These are phyloP conservation scores for Perognathus longimembris DNA, from an alignment of 2,113 vertebrate genomes.

Conservation along the genomic window DNA sequence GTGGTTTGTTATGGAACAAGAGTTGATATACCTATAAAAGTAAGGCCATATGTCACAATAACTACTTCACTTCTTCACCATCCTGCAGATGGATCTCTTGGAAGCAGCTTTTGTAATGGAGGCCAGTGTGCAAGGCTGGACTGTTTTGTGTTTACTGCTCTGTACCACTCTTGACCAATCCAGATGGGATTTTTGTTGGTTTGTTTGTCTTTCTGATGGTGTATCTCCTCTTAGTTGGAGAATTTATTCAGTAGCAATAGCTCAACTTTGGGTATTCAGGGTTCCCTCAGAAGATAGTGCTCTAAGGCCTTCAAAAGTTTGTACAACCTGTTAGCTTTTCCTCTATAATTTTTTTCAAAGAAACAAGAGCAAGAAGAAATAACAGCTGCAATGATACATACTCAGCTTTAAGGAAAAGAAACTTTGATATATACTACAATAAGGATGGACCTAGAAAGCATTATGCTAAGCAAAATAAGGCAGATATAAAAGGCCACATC, in stretches of 20 bases:
- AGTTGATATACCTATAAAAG: not conserved
- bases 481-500: not conserved
- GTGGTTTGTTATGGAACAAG: not conserved
- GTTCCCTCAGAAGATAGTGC: not conserved
- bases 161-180: not conserved
- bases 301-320: not conserved
- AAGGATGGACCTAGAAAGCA: not conserved
- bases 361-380: not conserved
- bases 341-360: not conserved
- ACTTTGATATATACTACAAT: not conserved
- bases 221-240: not conserved
- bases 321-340: not conserved
- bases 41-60: not conserved
- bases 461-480: not conserved
- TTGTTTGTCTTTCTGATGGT: not conserved
- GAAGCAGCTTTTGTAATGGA: not conserved
- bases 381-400: not conserved
- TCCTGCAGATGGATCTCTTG: not conserved
- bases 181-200: not conserved
- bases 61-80: not conserved
- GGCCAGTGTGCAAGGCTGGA: not conserved
- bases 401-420: not conserved
- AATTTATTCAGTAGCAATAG: not conserved
- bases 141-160: not conserved
- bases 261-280: not conserved